Evolutionary conservation across 2,888 invertebrate genomes (phyloP), one percentile per base, ranked within the genome.

Genomic region (Halictus quadricinctus): DNA sequence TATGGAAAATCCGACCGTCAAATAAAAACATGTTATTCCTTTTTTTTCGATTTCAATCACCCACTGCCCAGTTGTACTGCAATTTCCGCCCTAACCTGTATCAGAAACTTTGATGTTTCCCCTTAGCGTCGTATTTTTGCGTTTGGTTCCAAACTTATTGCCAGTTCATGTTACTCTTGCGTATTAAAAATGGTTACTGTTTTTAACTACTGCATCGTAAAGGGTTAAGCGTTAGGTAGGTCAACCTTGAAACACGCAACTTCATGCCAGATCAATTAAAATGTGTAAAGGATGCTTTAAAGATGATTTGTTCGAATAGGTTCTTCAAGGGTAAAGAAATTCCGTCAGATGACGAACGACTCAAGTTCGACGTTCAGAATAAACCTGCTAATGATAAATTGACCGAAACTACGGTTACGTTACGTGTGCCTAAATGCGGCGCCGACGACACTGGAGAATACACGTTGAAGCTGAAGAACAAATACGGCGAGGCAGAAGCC

Each of bases 391-490:
- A 97, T 79, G 96, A 98, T 92, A 97, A 97, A 0, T 94, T 98
- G 18, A 97, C 98, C 90, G 97, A 98, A 94, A 98, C 97, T 93
- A 97, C 97, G 0, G 97, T 97, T 91, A 97, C 96, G 0, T 94
- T 99, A 76, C 96, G 97, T 60, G 97, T 99, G 91, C 97, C 97
- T 50, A 96, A 96, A 92, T 96, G 97, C 96, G 93, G 86, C 85
- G 89, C 82, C 10, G 96, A 96, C 13, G 98, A 99, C 93, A 97
- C 97, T 6, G 99, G 98, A 7, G 96, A 96, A 78, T 99, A 98
- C 95, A 97, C 97, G 1, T 95, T 98, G 76, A 96, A 96, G 90
- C 97, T 97, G 0, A 97, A 96, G 91, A 98, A 98, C 94, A 97
- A 97, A 92, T 97, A 97, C 94, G 98, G 98, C 10, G 96, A 97